phyloP scores from a whole-genome alignment of 1,140 invertebrate genomes.

The Drosophila sechellia region DNA sequence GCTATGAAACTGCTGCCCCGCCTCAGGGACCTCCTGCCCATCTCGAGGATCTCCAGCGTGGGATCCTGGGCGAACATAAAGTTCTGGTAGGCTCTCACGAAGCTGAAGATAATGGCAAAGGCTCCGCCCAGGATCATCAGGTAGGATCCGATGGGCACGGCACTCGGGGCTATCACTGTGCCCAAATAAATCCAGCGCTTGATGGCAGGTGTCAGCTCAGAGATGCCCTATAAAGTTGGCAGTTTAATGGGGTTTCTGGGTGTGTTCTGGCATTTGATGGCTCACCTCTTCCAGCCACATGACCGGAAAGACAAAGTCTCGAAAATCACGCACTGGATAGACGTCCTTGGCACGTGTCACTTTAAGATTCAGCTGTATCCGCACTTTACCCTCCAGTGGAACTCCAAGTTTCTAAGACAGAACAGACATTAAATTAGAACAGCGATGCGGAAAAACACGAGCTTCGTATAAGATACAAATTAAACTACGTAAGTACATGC shows the following conservation, averaged over 20 bases:
- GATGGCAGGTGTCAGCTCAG: constrained; percentile 90
- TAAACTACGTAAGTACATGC: no score
- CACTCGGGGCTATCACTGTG: constrained; percentile 89
- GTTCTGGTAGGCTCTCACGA: constrained; percentile 90
- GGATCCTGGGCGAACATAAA: constrained; percentile 89
- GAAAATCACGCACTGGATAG: constrained; percentile 90
- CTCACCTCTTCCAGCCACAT: constrained; percentile 94
- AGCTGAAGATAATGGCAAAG: constrained; percentile 87
- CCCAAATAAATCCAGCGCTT: constrained; percentile 91
- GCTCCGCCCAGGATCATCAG: constrained; percentile 89
- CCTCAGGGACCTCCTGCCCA: constrained; percentile 89
- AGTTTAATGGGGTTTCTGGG: background rate
- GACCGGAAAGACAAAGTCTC: constrained; percentile 92
- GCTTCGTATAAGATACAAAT: no score
- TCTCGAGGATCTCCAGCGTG: constrained; percentile 90
- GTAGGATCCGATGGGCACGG: constrained; percentile 89
- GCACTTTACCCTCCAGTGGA: constrained; percentile 91
- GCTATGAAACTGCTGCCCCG: constrained; percentile 89
- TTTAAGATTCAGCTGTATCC: constrained; percentile 92
- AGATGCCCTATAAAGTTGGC: constrained; percentile 88
- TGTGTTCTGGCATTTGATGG: constrained; percentile 4
- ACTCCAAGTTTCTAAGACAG: constrained; percentile 91
- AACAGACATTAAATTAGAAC: background rate
- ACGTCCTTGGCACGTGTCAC: constrained; percentile 90
- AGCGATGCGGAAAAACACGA: background rate